Conservation (phyloP, 1,140 invertebrate genomes). For the Trypoxylus dichotomus region DNA sequence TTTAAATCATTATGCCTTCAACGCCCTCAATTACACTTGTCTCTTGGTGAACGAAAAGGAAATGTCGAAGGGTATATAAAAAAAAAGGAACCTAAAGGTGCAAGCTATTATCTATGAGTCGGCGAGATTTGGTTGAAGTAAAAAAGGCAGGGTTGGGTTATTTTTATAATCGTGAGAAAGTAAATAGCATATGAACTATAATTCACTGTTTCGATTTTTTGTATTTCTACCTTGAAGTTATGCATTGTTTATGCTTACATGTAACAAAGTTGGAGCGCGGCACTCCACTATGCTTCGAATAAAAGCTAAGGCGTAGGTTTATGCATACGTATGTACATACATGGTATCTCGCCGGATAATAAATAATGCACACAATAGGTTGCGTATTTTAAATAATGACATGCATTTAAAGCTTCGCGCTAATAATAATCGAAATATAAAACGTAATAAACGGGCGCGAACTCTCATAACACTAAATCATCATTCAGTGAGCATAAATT, state of each 20-base stretch:
- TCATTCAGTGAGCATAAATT: neutral
- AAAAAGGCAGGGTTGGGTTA: neutral
- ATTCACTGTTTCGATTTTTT: neutral
- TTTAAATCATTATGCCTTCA: neutral
- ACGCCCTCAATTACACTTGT: neutral
- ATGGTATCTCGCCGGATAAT: neutral
- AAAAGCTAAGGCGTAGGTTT: neutral
- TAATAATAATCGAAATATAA: neutral
- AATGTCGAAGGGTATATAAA: neutral
- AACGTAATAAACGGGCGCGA: neutral
- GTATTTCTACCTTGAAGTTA: neutral
- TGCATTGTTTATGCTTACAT: neutral
- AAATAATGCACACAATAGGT: constrained; percentile 5
- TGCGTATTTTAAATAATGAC: neutral
- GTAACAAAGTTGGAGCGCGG: neutral
- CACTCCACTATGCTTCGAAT: neutral
- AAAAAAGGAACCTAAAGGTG: neutral
- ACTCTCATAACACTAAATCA: neutral
- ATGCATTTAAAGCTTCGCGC: neutral
- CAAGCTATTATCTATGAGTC: neutral
- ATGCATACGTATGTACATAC: neutral
- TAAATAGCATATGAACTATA: neutral
- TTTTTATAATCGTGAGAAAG: neutral
- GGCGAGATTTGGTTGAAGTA: neutral
- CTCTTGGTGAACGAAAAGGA: neutral